Percentiles rank a stretch among this genome's conserved stretches.
These are phyloP conservation scores for Patella caerulea DNA, from an alignment of 2,888 invertebrate species.

Conservation along the genomic window DNA sequence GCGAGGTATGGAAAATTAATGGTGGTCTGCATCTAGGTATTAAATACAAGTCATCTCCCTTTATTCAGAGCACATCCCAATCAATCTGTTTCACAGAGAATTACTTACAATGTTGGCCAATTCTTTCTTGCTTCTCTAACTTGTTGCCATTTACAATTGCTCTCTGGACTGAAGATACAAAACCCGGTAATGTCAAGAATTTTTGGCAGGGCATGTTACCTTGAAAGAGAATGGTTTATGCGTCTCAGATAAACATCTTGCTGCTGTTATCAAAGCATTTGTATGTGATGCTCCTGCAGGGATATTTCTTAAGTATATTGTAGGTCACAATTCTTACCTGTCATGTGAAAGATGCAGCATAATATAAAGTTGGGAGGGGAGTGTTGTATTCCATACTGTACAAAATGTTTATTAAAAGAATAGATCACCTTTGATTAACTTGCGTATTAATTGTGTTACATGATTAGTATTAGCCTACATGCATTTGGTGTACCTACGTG, in stretches of 20 bases:
- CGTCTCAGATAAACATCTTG: background rate
- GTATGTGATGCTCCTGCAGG: background rate
- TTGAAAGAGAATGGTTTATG: background rate
- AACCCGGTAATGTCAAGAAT: background rate
- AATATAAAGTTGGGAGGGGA: background rate
- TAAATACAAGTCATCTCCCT: too few relatives aligned
- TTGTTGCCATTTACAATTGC: background rate
- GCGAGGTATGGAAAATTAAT: too few relatives aligned
- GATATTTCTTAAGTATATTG: background rate
- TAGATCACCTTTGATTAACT: background rate
- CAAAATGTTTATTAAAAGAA: background rate
- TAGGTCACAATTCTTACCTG: background rate
- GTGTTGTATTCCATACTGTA: background rate
- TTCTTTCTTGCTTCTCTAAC: background rate
- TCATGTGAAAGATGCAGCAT: background rate
- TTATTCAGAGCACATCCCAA: too few relatives aligned
- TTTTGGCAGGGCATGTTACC: background rate
- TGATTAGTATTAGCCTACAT: background rate
- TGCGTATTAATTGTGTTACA: background rate
- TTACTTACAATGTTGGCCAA: background rate
- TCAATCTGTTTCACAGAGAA: too few relatives aligned
- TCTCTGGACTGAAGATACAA: background rate
- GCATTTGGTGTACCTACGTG: too few relatives aligned
- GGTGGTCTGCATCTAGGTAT: too few relatives aligned
- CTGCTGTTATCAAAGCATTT: background rate